Evolutionary conservation across 2,888 invertebrate species (phyloP).

Genomic region (Apodemia mormo): DNA sequence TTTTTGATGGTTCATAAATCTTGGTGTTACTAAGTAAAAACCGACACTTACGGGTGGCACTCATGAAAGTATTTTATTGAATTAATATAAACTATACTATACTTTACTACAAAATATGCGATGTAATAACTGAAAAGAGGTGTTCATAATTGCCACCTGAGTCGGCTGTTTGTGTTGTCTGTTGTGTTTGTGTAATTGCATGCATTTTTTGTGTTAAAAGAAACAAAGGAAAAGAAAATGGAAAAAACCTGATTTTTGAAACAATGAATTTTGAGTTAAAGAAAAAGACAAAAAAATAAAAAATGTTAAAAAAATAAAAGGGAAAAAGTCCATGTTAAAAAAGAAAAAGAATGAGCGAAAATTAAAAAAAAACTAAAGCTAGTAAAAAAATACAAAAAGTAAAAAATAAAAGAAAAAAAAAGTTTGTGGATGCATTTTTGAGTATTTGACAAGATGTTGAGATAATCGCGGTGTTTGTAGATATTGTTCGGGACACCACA

Average conservation of each 20-base stretch:
- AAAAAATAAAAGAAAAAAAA: not conserved
- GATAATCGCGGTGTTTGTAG: slow-evolving; percentile 62
- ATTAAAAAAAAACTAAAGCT: slow-evolving; percentile 21
- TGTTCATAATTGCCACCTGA: not conserved
- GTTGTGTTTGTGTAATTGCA: slow-evolving; percentile 17
- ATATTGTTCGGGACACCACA: slow-evolving; percentile 78
- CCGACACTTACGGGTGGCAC: not conserved
- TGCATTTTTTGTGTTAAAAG: slow-evolving; percentile 19
- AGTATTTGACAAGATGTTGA: slow-evolving; percentile 32
- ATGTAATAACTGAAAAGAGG: too few species aligned
- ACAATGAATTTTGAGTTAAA: slow-evolving; percentile 26
- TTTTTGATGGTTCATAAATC: not conserved
- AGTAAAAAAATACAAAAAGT: not conserved
- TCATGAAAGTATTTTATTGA: not conserved
- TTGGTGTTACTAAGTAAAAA: not conserved
- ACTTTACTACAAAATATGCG: too few species aligned
- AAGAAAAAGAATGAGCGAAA: slow-evolving; percentile 34
- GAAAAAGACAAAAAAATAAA: slow-evolving; percentile 26
- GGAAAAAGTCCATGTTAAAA: slow-evolving; percentile 25
- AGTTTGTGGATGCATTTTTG: not conserved
- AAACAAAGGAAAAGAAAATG: slow-evolving; percentile 23
- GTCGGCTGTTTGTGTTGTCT: slow-evolving; percentile 15
- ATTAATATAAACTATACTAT: too few species aligned
- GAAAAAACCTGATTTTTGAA: slow-evolving; percentile 28
- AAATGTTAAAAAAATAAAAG: slow-evolving; percentile 26